Evolutionary conservation across 2,888 invertebrate genomes (phyloP).

Genomic region (Lydus trimaculatus): DNA sequence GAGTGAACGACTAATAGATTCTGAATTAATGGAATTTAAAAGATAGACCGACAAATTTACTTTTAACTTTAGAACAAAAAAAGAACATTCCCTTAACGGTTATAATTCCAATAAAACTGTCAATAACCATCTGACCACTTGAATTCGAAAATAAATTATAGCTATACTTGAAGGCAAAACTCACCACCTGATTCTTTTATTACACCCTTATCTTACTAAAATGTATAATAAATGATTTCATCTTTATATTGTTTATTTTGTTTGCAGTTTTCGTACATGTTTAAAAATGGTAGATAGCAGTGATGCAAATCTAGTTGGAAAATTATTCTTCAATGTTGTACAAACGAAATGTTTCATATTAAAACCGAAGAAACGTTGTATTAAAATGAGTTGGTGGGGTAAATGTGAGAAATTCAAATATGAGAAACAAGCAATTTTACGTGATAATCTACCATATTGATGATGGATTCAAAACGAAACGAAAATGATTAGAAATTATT

Average conservation of each 20-base stretch:
- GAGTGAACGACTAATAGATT: no score
- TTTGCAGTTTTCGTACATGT: conserved; percentile 88
- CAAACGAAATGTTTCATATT: conserved; percentile 92
- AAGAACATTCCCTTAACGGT: not conserved
- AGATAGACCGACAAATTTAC: not conserved
- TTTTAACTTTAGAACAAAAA: no score
- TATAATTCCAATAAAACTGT: not conserved
- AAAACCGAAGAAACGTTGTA: conserved; percentile 79
- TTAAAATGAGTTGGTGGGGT: conserved; percentile 81
- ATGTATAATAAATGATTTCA: no score
- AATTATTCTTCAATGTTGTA: conserved; percentile 94
- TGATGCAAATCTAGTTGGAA: conserved; percentile 89
- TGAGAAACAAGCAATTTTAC: conserved; percentile 75
- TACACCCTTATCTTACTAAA: not conserved
- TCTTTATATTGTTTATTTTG: no score
- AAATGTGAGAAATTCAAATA: conserved; percentile 74
- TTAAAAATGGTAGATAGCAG: conserved; percentile 86
- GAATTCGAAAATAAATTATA: not conserved
- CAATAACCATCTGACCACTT: not conserved
- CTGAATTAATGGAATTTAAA: no score
- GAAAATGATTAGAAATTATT: no score
- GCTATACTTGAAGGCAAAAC: not conserved
- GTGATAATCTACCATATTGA: conserved; percentile 76
- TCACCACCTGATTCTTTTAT: conserved; percentile 12
- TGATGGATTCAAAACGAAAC: no score